Base-by-base conservation (phyloP, 2,113 vertebrate genomes). In the Cryptoleucopteryx plumbea region DNA sequence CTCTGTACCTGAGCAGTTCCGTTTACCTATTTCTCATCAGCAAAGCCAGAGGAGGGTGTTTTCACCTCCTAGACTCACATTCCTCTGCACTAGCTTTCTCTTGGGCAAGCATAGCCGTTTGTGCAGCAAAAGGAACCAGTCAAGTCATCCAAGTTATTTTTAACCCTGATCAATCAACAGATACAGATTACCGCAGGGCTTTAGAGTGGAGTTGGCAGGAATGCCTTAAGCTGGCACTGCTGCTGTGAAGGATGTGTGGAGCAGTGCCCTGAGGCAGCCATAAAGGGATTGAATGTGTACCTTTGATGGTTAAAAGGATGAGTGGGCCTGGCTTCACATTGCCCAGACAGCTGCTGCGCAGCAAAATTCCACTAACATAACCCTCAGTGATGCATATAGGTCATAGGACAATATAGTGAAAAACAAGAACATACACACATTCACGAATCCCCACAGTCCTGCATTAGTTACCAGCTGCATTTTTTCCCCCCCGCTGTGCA, bases 381-480 rank as follows among this genome's bases (percentile, higher is more conserved):
- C 79, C 92, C 82, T 0, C 88, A 86, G 80, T 18, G 90, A 68
- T 93, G 82, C 90, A 79, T 34, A 92, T 63, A 83, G 79, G 55
- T 59, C 94, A 50, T 55, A 67, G 80, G 94, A 97, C 95, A 96
- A 90, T 91, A 90, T 73, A 95, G 86, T 0, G 0, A 36, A 90
- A 94, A 88, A 32, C 81, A 95, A 84, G 94, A 92, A 67, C 88
- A 88, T 40, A 8, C 53, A 50, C 56, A 52, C 53, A 70, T 20
- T 42, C 32, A 25, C 0, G 1, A 43, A 67, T 70, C 75, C 88
- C 72, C 42, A 3, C 62, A 55, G 79, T 21, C 91, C 88, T 50
- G 59, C 77, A 34, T 74, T 55, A 74, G 75, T 94, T 93, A 81
- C 75, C 95, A 96, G 94, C 92, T 96, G 92, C 88, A 78, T 36